Base-by-base conservation (phyloP, 2,888 invertebrate species). In the Limulus polyphemus region DNA sequence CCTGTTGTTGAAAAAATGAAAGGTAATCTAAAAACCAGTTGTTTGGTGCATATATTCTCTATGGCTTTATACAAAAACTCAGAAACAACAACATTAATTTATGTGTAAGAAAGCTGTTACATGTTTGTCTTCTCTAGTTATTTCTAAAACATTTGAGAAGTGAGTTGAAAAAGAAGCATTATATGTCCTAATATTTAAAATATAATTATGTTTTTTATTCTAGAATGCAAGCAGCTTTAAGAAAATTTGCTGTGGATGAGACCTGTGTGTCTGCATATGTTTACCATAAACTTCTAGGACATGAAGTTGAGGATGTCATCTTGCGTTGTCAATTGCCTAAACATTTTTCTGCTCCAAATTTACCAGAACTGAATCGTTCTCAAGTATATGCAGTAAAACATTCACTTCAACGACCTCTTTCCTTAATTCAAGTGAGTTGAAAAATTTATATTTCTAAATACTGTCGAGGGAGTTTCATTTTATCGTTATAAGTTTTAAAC, bases 301-400 rank as follows among this genome's bases (percentile, higher is more conserved):
- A 93, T 73, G 91, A 92, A 75, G 87, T 88, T 1, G 97, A 97
- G 72, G 97, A 98, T 74, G 87, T 93, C 1, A 78, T 93, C 54
- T 92, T 95, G 74, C 85, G 94, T 54, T 88, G 88, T 68, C 89
- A 90, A 68, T 80, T 97, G 58, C 98, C 98, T 0, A 98, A 97
- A 75, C 88, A 97, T 73, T 97, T 95, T 75, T 93, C 93, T 60
- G 99, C 97, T 0, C 97, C 97, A 0, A 93, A 97, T 75, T 79
- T 99, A 70, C 99, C 99, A 0, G 98, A 99, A 74, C 82, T 99
- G 59, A 99, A 99, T 79, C 85, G 97, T 67, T 97, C 94, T 0
- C 99, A 97, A 81, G 93, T 97, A 2, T 97, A 94, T 75, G 99
- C 99, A 0, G 97, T 99, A 0, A 97, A 98, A 75, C 97, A 98